phyloP scores from a whole-genome alignment of 2,888 invertebrate genomes.

The Hymenopus coronatus region DNA sequence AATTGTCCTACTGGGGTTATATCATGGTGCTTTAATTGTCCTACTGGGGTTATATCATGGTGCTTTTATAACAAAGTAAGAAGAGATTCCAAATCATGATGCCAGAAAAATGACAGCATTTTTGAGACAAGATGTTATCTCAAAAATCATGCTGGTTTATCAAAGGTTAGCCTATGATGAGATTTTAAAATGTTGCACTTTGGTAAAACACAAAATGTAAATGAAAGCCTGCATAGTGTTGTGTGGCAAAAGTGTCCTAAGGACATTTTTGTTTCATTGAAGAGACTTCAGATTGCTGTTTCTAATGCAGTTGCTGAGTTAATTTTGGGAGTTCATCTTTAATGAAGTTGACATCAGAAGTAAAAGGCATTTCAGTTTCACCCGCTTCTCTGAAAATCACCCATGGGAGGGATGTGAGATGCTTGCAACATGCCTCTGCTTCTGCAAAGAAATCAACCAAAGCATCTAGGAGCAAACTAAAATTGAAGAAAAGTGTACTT shows the following conservation, averaged over 20 bases:
- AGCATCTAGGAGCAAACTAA: not conserved
- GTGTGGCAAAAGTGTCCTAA: not conserved
- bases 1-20: not conserved
- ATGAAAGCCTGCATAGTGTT: not conserved
- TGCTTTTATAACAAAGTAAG: not conserved
- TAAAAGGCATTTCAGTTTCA: not conserved
- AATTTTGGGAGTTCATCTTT: not conserved
- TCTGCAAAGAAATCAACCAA: not conserved
- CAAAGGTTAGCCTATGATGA: not conserved
- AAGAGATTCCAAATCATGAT: not conserved
- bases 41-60: no score
- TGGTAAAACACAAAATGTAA: slow-evolving; percentile 12
- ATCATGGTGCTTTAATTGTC: no score
- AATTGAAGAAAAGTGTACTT: not conserved
- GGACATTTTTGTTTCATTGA: not conserved
- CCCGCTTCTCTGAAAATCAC: not conserved
- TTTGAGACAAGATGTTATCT: not conserved
- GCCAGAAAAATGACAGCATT: not conserved
- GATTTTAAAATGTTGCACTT: not conserved
- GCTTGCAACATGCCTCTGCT: not conserved
- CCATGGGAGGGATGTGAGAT: not conserved
- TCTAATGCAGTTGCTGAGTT: not conserved
- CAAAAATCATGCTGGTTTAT: not conserved
- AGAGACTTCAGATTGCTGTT: not conserved
- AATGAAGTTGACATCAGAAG: not conserved